Conservation (phyloP, 2,797 vertebrate genomes). For the Aplochiton taeniatus region DNA sequence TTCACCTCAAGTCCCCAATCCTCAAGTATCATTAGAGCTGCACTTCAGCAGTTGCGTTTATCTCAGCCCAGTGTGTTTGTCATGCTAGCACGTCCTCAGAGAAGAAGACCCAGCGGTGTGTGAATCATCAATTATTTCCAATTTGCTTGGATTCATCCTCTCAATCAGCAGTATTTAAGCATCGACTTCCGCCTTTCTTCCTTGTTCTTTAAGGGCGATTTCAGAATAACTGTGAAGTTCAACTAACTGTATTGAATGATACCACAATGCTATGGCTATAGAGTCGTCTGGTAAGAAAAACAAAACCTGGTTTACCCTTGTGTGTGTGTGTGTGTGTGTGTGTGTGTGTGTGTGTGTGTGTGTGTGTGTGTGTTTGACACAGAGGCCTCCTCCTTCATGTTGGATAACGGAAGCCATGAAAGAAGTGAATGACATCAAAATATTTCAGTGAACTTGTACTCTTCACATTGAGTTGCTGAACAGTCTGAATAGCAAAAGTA, state of each 20-base stretch:
- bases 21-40: constrained; percentile 26
- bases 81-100: not conserved
- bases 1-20: constrained; percentile 20
- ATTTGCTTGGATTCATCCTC: not conserved
- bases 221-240: too few relatives aligned
- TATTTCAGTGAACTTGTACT: too few relatives aligned
- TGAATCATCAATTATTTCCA: not conserved
- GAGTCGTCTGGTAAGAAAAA: too few relatives aligned
- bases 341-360: too few relatives aligned
- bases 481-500: not conserved
- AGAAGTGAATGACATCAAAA: constrained; percentile 5
- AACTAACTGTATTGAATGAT: not conserved
- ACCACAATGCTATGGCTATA: too few relatives aligned
- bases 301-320: too few relatives aligned
- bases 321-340: too few relatives aligned
- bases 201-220: too few relatives aligned
- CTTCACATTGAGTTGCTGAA: not conserved
- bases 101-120: constrained; percentile 3
- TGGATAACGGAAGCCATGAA: not conserved
- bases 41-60: constrained; percentile 21
- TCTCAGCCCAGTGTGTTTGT: constrained; percentile 18
- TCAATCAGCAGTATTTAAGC: too few relatives aligned
- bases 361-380: too few relatives aligned
- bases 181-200: too few relatives aligned
- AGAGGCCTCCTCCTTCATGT: not conserved